Evolutionary conservation across 2,797 vertebrate genomes (phyloP), one percentile per base, ranked within the genome.

Genomic region (Coregonus ussuriensis): DNA sequence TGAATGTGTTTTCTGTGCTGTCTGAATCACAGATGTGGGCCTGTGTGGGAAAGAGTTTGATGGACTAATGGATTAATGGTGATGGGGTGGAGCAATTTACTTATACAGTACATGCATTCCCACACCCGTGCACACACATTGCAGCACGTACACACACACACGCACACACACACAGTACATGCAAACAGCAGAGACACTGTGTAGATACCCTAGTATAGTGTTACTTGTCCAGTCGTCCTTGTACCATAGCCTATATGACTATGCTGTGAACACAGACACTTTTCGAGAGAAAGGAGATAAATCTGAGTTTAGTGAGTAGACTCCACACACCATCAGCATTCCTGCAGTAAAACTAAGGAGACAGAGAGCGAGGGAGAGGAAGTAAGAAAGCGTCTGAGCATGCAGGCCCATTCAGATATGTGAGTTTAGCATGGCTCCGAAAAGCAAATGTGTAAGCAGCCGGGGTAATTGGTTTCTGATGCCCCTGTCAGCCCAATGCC

Each of bases 391-490:
- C 65, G 69, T 62, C 65, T 73, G 87, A 93, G 90, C 82, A 87
- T 85, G 88, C 87, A 2, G 90, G 89, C 77, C 77, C 59, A 82
- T 84, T 93, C 89, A 89, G 89, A 93, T 90, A 88, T 88, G 88
- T 84, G 87, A 93, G 92, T 95, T 95, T 92, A 88, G 89, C 87
- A 96, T 95, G 93, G 93, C 96, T 88, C 79, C 31, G 74, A 86
- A 87, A 91, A 89, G 83, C 66, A 82, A 56, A 72, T 89, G 87
- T 91, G 85, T 89, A 93, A 94, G 89, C 90, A 91, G 87, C 92
- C 79, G 74, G 79, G 81, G 88, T 94, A 94, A 96, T 96, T 95
- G 92, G 91, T 93, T 95, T 95, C 94, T 96, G 93, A 93, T 95
- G 94, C 91, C 85, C 88, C 77, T 4, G 80, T 90, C 93, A 92